Percentiles rank a stretch among this genome's conserved stretches.
phyloP scores from a whole-genome alignment of 1,140 invertebrate species.

The Drosophila pseudoananassae region DNA sequence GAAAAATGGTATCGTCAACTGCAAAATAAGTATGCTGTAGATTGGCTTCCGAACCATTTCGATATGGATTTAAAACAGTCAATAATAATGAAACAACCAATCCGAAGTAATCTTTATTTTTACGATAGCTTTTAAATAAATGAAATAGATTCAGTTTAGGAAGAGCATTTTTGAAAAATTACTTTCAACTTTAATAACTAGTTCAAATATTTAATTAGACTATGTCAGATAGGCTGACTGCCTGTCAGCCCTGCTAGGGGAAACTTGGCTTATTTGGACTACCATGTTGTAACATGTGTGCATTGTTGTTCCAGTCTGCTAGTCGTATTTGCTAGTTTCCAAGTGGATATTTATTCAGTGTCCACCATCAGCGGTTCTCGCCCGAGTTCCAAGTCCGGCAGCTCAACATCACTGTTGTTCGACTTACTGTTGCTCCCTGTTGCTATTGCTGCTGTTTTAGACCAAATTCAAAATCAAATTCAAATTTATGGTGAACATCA shows the following conservation, averaged over 20 bases:
- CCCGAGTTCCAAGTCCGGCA: conserved; percentile 10
- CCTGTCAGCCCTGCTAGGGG: neutral
- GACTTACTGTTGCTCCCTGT: conserved; percentile 33
- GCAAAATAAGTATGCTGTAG: conserved; percentile 35
- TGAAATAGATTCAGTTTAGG: no score
- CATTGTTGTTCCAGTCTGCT: conserved; percentile 28
- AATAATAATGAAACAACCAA: conserved; percentile 5
- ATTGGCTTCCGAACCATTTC: conserved; percentile 46
- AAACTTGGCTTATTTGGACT: conserved; percentile 11
- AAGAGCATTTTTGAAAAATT: no score
- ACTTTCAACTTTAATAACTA: neutral
- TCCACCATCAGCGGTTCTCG: conserved; percentile 56
- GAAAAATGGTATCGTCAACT: conserved; percentile 51
- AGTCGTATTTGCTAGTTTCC: conserved; percentile 48
- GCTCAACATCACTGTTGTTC: neutral
- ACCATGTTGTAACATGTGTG: conserved; percentile 61
- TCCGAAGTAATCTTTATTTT: neutral
- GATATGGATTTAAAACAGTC: conserved; percentile 23
- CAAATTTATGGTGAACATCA: conserved; percentile 80
- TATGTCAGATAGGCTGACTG: neutral
- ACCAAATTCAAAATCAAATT: conserved; percentile 80
- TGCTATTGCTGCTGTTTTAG: conserved; percentile 62
- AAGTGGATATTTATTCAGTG: conserved; percentile 61
- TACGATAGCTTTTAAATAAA: neutral
- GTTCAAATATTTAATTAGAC: conserved; percentile 2